These are phyloP conservation scores for Hyles vespertilio DNA, from an alignment of 1,140 invertebrate species.

Conservation along the genomic window DNA sequence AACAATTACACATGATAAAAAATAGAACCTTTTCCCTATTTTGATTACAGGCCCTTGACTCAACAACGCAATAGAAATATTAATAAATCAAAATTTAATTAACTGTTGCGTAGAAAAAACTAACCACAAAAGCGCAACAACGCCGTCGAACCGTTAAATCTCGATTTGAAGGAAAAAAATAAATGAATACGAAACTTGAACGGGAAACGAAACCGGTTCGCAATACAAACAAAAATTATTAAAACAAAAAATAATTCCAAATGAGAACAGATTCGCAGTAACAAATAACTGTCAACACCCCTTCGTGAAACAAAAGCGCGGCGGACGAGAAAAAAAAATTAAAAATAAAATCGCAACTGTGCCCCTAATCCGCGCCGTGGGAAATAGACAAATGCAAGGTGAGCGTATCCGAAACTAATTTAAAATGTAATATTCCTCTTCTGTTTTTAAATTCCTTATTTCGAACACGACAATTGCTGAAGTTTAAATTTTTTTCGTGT, in stretches of 20 bases:
- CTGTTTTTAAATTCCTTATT: slow-evolving; percentile 60
- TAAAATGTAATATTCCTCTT: slow-evolving; percentile 72
- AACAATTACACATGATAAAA: too few species aligned
- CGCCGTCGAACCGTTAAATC: slow-evolving; percentile 67
- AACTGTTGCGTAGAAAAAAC: slow-evolving; percentile 54
- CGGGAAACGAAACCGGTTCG: slow-evolving; percentile 63
- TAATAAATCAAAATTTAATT: slow-evolving; percentile 72
- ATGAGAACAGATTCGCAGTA: slow-evolving; percentile 62
- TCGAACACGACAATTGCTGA: slow-evolving; percentile 6
- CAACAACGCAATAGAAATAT: slow-evolving; percentile 41
- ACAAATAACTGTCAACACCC: slow-evolving; percentile 76
- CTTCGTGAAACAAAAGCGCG: slow-evolving; percentile 69
- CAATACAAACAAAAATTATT: slow-evolving; percentile 53
- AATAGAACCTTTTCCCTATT: slow-evolving; percentile 24
- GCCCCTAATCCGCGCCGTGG: slow-evolving; percentile 70
- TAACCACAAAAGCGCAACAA: slow-evolving; percentile 64
- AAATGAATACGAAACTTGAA: slow-evolving; percentile 62
- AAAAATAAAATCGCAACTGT: slow-evolving; percentile 67
- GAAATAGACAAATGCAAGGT: slow-evolving; percentile 71
- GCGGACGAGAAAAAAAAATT: slow-evolving; percentile 43
- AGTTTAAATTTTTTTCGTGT: slow-evolving; percentile 13
- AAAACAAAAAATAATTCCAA: slow-evolving; percentile 61
- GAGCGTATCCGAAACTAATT: slow-evolving; percentile 70
- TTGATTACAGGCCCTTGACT: slow-evolving; percentile 48
- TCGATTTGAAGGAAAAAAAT: slow-evolving; percentile 42